Evolutionary conservation across 2,888 invertebrate species (phyloP).

Genomic region (Drosophila tripunctata): DNA sequence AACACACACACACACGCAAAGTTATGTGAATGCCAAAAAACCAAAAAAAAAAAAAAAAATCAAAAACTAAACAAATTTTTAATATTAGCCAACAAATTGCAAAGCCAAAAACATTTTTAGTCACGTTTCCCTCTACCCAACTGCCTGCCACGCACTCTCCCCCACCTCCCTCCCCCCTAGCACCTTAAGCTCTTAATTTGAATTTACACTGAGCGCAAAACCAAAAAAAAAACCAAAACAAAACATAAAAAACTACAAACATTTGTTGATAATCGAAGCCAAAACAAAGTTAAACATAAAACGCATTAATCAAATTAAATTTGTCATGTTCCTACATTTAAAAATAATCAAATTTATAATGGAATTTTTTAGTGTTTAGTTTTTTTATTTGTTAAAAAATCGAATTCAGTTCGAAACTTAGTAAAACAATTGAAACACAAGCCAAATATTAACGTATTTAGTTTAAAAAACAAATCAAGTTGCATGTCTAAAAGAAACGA

Average conservation of each 20-base stretch:
- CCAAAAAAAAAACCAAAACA: slow-evolving; percentile 7
- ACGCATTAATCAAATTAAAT: slow-evolving; percentile 20
- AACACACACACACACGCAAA: slow-evolving; percentile 28
- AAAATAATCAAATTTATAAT: slow-evolving; percentile 27
- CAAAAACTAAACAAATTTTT: background rate
- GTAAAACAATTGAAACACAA: slow-evolving; percentile 51
- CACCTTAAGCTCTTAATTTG: slow-evolving; percentile 3
- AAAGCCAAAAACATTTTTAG: background rate
- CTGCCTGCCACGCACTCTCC: background rate
- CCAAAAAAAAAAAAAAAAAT: slow-evolving; percentile 17
- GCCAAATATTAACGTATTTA: slow-evolving; percentile 53
- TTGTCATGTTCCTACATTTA: slow-evolving; percentile 45
- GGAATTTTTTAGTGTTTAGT: slow-evolving; percentile 21
- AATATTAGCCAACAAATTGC: background rate
- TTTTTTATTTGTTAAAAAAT: slow-evolving; percentile 18
- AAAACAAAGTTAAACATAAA: slow-evolving; percentile 28
- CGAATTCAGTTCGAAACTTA: slow-evolving; percentile 5
- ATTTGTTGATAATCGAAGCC: slow-evolving; percentile 44
- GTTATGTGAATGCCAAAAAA: slow-evolving; percentile 40
- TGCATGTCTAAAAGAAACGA: too few relatives aligned
- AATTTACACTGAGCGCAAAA: slow-evolving; percentile 37
- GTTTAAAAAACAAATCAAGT: slow-evolving; percentile 21
- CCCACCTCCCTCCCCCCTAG: background rate
- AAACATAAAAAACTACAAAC: slow-evolving; percentile 1
- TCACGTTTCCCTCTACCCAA: too few relatives aligned